phyloP scores from a whole-genome alignment of 2,113 vertebrate species.

The Tragelaphus buxtoni region DNA sequence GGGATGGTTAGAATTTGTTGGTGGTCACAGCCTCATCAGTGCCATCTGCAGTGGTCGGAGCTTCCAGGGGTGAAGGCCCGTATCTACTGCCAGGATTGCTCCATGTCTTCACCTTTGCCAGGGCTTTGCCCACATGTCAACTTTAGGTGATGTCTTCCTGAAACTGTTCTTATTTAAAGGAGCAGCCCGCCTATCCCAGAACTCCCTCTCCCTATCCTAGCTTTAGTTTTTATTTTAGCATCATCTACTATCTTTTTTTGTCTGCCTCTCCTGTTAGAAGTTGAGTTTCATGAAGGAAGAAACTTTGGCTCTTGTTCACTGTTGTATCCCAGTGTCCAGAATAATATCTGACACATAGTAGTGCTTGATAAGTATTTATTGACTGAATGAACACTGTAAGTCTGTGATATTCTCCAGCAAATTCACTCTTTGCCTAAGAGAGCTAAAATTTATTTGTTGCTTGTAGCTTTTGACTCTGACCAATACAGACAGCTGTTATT shows the following conservation, averaged over 20 bases:
- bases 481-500: not conserved
- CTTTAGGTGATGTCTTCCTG: not conserved
- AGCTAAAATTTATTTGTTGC: not conserved
- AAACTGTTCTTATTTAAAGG: not conserved
- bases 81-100: too few relatives aligned
- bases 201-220: not conserved
- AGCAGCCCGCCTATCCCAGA: fast-evolving
- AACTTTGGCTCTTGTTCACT: not conserved
- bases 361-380: not conserved
- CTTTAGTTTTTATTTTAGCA: not conserved
- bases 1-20: not conserved
- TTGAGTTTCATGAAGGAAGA: not conserved
- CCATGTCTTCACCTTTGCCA: not conserved
- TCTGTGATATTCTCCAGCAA: not conserved
- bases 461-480: not conserved
- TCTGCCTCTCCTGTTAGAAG: not conserved
- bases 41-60: not conserved
- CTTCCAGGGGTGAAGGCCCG: not conserved
- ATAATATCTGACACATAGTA: not conserved
- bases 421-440: not conserved
- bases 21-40: not conserved
- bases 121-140: not conserved
- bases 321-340: not conserved
- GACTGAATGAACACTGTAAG: not conserved
- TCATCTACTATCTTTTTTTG: not conserved